These are phyloP conservation scores for Telmatochromis brachygnathus DNA, from an alignment of 2,113 vertebrate species.

Conservation along the genomic window DNA sequence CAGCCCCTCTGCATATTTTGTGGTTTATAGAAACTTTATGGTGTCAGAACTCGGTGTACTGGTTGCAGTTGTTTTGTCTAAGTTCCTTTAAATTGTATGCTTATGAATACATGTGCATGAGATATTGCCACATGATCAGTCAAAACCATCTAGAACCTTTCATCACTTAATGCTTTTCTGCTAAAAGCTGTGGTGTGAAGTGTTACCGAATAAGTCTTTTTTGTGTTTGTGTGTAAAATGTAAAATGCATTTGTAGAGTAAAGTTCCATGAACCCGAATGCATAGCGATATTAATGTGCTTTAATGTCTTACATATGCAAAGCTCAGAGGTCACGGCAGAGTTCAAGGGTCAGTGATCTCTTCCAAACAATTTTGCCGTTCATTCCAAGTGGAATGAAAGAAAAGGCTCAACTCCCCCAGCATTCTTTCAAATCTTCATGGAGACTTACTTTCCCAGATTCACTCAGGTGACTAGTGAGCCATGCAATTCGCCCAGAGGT, in stretches of 20 bases:
- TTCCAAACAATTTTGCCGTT: slow-evolving; percentile 75
- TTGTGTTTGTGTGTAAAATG: not conserved
- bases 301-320: slow-evolving; percentile 79
- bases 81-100: not conserved
- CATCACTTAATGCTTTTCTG: not conserved
- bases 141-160: not conserved
- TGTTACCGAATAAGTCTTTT: not conserved
- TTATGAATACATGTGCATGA: not conserved
- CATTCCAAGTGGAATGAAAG: slow-evolving; percentile 66
- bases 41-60: not conserved
- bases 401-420: slow-evolving; percentile 53
- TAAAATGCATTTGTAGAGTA: not conserved
- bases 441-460: slow-evolving; percentile 40
- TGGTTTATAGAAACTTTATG: slow-evolving; percentile 24
- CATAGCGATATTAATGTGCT: slow-evolving; percentile 65
- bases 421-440: slow-evolving; percentile 59
- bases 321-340: slow-evolving; percentile 59
- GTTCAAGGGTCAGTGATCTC: slow-evolving; percentile 72
- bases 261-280: slow-evolving; percentile 8
- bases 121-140: not conserved
- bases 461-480: slow-evolving; percentile 7
- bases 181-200: not conserved
- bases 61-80: not conserved
- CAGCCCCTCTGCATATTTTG: slow-evolving; percentile 21
- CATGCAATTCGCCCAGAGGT: not conserved